Evolutionary conservation across 2,888 invertebrate genomes (phyloP).

Genomic region (Pandemis cinnamomeana): DNA sequence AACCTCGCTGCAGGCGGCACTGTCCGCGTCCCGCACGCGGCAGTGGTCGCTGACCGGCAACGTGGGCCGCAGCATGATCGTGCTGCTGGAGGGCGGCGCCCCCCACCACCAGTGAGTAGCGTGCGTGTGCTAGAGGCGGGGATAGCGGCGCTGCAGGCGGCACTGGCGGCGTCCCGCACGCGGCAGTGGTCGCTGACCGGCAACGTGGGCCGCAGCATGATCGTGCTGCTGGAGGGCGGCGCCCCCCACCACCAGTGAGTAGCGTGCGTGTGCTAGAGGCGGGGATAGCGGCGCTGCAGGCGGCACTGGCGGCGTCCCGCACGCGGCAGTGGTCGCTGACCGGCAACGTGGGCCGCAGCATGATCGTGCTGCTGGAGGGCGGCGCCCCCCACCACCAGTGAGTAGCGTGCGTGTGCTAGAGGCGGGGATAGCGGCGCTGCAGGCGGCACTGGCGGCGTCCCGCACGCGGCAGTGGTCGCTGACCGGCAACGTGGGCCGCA

Average conservation of each 20-base stretch:
- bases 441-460: conserved; percentile 94
- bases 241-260: conserved; percentile 94
- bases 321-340: conserved; percentile 93
- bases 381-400: conserved; percentile 95
- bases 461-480: conserved; percentile 94
- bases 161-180: conserved; percentile 95
- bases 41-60: conserved; percentile 95
- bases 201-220: conserved; percentile 96
- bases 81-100: conserved; percentile 94
- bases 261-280: conserved; percentile 73
- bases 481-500: conserved; percentile 95
- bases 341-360: conserved; percentile 95
- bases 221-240: conserved; percentile 95
- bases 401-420: conserved; percentile 80
- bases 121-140: conserved; percentile 55
- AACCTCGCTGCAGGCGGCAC: conserved; percentile 94
- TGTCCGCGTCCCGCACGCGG: conserved; percentile 95
- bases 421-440: background rate
- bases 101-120: conserved; percentile 94
- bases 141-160: conserved; percentile 79
- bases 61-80: conserved; percentile 96
- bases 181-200: conserved; percentile 94
- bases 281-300: conserved; percentile 56
- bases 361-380: conserved; percentile 96
- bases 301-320: conserved; percentile 96